A percentile compares a stretch with the other conserved stretches of the same genome.
Conservation (phyloP, 2,888 invertebrate genomes). For the Papilio elwesi region DNA sequence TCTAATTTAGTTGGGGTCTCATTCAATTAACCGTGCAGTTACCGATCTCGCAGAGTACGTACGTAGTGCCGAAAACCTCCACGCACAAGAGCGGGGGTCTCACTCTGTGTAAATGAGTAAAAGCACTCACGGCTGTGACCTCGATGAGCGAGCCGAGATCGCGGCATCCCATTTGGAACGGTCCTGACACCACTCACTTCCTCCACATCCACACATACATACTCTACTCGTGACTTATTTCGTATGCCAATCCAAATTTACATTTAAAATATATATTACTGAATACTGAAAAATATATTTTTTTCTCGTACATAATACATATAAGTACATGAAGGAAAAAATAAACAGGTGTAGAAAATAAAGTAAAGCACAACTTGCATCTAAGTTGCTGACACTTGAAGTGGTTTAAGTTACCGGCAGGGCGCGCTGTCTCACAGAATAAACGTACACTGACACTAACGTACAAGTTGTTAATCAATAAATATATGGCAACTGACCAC, state of each 20-base stretch:
- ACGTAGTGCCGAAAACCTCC: conserved; percentile 8
- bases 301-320: too few species aligned
- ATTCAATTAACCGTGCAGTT: conserved; percentile 21
- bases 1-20: conserved; percentile 26
- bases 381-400: not conserved
- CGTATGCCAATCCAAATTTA: too few species aligned
- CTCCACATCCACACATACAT: not conserved
- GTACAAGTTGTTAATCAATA: not conserved
- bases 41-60: not conserved
- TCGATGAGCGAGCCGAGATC: not conserved
- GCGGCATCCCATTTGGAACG: not conserved
- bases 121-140: conserved; percentile 12
- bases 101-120: conserved; percentile 9
- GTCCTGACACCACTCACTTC: not conserved
- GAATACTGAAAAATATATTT: too few species aligned
- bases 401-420: not conserved
- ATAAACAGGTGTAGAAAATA: not conserved
- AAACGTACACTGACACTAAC: not conserved
- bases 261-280: too few species aligned
- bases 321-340: not conserved
- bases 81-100: not conserved
- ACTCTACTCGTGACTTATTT: too few species aligned
- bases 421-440: not conserved
- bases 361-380: not conserved
- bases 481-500: too few species aligned